Evolutionary conservation across 2,797 vertebrate species (phyloP).

Genomic region (Martes flavigula): DNA sequence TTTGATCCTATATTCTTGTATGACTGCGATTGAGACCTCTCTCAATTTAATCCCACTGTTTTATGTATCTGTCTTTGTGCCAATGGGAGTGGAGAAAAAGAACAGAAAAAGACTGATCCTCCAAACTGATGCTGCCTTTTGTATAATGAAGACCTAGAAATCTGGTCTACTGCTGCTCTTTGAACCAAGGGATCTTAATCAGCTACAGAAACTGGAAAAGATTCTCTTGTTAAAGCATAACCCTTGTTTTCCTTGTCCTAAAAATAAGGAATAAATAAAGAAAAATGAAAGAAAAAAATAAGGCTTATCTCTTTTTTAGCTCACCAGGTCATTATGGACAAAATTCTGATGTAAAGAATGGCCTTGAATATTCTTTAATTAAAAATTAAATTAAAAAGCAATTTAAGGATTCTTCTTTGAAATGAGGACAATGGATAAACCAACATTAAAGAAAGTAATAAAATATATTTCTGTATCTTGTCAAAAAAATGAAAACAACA

Average conservation of each 20-base stretch:
- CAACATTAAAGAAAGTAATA: not conserved
- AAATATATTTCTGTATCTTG: not conserved
- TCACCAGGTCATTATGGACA: not conserved
- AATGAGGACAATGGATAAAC: not conserved
- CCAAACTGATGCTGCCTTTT: not conserved
- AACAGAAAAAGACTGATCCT: not conserved
- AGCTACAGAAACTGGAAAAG: constrained; percentile 47
- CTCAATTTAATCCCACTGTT: not conserved
- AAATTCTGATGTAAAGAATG: constrained; percentile 7
- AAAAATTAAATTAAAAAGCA: not conserved
- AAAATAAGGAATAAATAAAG: not conserved
- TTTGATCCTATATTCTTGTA: not conserved
- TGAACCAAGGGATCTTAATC: constrained; percentile 50
- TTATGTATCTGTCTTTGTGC: not conserved
- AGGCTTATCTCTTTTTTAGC: not conserved
- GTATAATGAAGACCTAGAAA: not conserved
- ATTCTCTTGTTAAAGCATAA: constrained; percentile 28
- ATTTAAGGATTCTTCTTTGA: not conserved
- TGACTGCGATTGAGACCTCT: not conserved
- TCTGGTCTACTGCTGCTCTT: not conserved
- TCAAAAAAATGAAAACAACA: not conserved
- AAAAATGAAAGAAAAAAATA: not conserved
- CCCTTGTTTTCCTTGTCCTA: constrained; percentile 13
- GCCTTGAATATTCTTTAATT: not conserved
- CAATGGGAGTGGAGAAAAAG: not conserved